These are phyloP conservation scores for Apis cerana DNA, from an alignment of 1,140 invertebrate species.

Conservation along the genomic window DNA sequence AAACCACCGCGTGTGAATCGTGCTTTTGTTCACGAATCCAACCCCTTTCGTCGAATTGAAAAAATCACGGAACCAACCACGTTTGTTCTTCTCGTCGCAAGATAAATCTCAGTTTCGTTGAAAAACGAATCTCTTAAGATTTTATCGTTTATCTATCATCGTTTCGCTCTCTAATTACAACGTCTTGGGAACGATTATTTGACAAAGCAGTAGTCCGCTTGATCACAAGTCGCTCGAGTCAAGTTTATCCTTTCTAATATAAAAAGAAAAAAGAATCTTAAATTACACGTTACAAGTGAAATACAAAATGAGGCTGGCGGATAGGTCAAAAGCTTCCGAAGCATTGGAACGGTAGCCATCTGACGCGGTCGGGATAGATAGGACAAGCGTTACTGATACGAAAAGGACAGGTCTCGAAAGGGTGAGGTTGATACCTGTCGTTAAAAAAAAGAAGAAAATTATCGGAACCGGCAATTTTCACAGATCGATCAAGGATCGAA, in stretches of 20 bases:
- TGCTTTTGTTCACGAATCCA: constrained; percentile 67
- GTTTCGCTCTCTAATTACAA: too few relatives aligned
- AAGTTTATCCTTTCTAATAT: neutral
- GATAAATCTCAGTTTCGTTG: neutral
- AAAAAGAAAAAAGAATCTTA: neutral
- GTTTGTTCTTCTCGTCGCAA: too few relatives aligned
- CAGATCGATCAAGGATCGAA: constrained; percentile 67
- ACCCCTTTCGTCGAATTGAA: constrained; percentile 17
- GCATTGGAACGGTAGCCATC: constrained; percentile 50
- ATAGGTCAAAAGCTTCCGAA: constrained; percentile 19
- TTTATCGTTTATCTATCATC: too few relatives aligned
- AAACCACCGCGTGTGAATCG: constrained; percentile 72
- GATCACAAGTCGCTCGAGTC: neutral
- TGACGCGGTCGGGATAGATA: constrained; percentile 31
- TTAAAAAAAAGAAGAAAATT: neutral
- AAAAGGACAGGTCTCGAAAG: constrained; percentile 49
- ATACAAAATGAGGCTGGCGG: constrained; percentile 11
- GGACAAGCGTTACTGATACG: constrained; percentile 55
- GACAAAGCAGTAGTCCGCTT: neutral
- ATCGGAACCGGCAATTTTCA: constrained; percentile 55
- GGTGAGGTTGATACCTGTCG: constrained; percentile 56
- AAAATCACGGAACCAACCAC: neutral
- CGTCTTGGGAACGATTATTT: too few relatives aligned
- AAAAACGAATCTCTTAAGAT: too few relatives aligned
- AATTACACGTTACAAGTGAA: constrained; percentile 27